Base-by-base conservation (phyloP, 1,140 invertebrate genomes). In the Lordiphosa collinella region DNA sequence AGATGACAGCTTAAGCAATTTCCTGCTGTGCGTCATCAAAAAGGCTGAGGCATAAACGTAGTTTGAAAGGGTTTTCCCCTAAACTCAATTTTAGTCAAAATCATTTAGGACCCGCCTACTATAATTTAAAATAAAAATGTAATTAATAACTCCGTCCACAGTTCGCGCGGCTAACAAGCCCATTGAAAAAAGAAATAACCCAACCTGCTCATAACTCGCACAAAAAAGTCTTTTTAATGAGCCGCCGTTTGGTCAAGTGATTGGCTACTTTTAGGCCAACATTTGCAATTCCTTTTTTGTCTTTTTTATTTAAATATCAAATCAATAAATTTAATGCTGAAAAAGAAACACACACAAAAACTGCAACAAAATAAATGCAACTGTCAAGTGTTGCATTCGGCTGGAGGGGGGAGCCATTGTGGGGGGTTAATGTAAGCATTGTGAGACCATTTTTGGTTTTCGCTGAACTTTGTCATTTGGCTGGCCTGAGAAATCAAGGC, bases 381-480 rank as follows among this genome's bases (percentile, higher is more conserved):
- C 61, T 82, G 75, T 59, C 71, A 82, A 70, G 66, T 82, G 75
- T 60, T 65, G 72, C 70, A 70, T 80, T 49, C 36, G 55, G 65
- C 40, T 52, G 16, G 32, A 32, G 54, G n/a, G 36, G 61, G 13
- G 9, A n/a, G 29, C 37, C 65, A 54, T 79, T 79, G 66, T 70
- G 60, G 60, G 60, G 60, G 52, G 52, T 62, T 79, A 82, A 82
- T 79, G 76, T 75, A 66, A 53, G 58, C 76, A 80, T 80, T 79
- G 75, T 82, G 70, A 54, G 38, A 13, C 65, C 71, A 58, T 70
- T 75, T 68, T 64, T 56, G 66, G 32, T 72, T 56, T 47, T 38
- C 59, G 49, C 63, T 25, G 22, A 25, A 80, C 36, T 66, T 66
- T 65, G 56, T 54, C 36, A 43, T 50, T 60, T 47, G 64, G n/a